These are phyloP conservation scores for Leptopilina clavipes DNA, from an alignment of 1,140 invertebrate genomes.

Conservation along the genomic window DNA sequence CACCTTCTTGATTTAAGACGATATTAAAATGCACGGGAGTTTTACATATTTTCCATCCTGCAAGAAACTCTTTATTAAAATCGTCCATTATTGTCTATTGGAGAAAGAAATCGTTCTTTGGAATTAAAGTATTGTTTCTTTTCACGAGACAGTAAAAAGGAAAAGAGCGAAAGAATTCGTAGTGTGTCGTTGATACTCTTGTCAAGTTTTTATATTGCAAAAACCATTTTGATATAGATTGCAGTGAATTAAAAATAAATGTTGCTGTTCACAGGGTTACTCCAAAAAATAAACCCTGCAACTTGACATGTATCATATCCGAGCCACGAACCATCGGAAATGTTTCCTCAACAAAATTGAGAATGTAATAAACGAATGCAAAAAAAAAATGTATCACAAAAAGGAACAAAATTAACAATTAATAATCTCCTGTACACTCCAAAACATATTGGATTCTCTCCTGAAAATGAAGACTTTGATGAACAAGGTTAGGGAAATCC, in stretches of 20 bases:
- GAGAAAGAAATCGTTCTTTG: background rate
- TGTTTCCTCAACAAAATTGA: slow-evolving; percentile 11
- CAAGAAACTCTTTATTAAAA: slow-evolving; percentile 29
- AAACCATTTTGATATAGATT: slow-evolving; percentile 41
- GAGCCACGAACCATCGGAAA: slow-evolving; percentile 74
- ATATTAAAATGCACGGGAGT: slow-evolving; percentile 27
- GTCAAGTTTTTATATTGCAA: slow-evolving; percentile 9
- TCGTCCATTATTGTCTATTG: slow-evolving; percentile 1
- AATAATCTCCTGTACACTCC: slow-evolving; percentile 50
- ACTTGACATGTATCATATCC: slow-evolving; percentile 78
- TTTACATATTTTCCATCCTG: slow-evolving; percentile 27
- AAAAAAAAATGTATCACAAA: slow-evolving; percentile 32
- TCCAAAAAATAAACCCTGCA: slow-evolving; percentile 73
- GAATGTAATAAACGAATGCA: slow-evolving; percentile 22
- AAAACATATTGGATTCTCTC: slow-evolving; percentile 46
- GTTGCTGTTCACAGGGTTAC: slow-evolving; percentile 49
- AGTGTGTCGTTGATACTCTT: background rate
- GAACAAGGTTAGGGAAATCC: slow-evolving; percentile 52
- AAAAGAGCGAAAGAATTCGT: background rate
- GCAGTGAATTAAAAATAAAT: slow-evolving; percentile 47
- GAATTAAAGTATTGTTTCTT: background rate
- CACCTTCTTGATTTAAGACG: slow-evolving; percentile 1
- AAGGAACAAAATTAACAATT: slow-evolving; percentile 43
- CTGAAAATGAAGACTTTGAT: slow-evolving; percentile 36
- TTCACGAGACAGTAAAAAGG: background rate